These are phyloP conservation scores for Pimpla rufipes DNA, from an alignment of 2,888 invertebrate genomes.

Conservation along the genomic window DNA sequence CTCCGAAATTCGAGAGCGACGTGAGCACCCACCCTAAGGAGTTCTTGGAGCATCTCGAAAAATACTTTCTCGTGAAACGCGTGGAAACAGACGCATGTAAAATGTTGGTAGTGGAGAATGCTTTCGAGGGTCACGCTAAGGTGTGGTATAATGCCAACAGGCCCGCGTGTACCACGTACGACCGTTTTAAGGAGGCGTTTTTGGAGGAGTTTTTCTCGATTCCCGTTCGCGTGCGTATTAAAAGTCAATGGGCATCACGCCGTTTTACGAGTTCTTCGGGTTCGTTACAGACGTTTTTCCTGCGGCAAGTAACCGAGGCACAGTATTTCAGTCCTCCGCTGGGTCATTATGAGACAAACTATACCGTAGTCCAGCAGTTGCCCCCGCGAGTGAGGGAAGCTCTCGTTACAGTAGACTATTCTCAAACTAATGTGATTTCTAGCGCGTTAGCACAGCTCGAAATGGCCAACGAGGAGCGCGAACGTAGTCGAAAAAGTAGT, in stretches of 20 bases:
- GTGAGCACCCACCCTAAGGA: background rate
- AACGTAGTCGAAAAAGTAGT: background rate
- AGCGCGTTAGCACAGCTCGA: conserved; percentile 40
- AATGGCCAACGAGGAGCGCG: background rate
- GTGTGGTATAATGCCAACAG: conserved; percentile 42
- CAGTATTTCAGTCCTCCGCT: conserved; percentile 40
- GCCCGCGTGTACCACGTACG: background rate
- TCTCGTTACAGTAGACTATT: conserved; percentile 41
- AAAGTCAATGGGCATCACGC: conserved; percentile 48
- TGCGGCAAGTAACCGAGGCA: conserved; percentile 54
- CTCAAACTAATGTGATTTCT: conserved; percentile 31
- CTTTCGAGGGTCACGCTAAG: conserved; percentile 44
- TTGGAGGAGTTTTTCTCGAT: conserved; percentile 51
- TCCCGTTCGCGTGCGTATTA: conserved; percentile 46
- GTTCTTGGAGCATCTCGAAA: conserved; percentile 19
- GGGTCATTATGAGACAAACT: conserved; percentile 28
- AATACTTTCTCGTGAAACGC: conserved; percentile 22
- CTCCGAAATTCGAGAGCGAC: background rate
- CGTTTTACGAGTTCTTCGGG: conserved; percentile 32
- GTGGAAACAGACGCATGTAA: background rate
- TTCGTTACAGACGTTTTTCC: conserved; percentile 48
- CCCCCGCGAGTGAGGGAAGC: conserved; percentile 49
- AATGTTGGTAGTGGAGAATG: conserved; percentile 11
- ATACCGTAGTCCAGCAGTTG: conserved; percentile 60
- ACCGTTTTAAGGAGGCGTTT: conserved; percentile 29